A percentile compares a stretch with the other conserved stretches of the same genome.
Conservation (phyloP, 2,113 vertebrate species). For the Cairina moschata region DNA sequence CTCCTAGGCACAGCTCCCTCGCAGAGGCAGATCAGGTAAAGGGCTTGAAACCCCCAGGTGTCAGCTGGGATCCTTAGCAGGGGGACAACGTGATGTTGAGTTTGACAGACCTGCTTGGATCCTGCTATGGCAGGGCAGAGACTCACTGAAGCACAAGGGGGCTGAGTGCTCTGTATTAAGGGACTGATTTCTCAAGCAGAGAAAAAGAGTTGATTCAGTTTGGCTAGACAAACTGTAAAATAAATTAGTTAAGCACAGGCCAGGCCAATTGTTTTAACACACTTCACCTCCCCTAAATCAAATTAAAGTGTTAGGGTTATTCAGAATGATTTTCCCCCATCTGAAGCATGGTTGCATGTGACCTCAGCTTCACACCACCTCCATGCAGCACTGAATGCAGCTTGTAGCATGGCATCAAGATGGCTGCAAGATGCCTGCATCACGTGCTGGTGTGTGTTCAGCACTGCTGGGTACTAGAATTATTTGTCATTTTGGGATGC, state of each 20-base stretch:
- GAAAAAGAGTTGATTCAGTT: background rate
- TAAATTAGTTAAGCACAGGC: background rate
- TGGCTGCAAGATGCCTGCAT: background rate
- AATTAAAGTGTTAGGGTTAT: background rate
- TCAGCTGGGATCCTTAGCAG: background rate
- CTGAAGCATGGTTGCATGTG: background rate
- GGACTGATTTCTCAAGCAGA: fast-evolving
- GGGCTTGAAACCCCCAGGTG: background rate
- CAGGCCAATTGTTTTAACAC: background rate
- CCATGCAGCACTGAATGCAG: background rate
- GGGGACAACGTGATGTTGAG: fast-evolving
- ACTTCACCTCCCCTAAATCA: background rate
- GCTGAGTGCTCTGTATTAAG: background rate
- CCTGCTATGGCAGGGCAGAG: background rate
- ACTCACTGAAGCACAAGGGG: background rate
- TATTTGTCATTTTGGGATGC: background rate
- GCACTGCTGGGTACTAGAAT: background rate
- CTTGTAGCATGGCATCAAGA: background rate
- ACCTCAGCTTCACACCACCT: background rate
- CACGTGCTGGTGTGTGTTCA: background rate
- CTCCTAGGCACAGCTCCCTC: background rate
- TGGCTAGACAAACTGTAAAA: background rate
- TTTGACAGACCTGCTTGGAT: background rate
- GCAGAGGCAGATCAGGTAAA: background rate
- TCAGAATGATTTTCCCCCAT: background rate